Conservation (phyloP, 2,797 vertebrate species). For the Labeo calbasu region DNA sequence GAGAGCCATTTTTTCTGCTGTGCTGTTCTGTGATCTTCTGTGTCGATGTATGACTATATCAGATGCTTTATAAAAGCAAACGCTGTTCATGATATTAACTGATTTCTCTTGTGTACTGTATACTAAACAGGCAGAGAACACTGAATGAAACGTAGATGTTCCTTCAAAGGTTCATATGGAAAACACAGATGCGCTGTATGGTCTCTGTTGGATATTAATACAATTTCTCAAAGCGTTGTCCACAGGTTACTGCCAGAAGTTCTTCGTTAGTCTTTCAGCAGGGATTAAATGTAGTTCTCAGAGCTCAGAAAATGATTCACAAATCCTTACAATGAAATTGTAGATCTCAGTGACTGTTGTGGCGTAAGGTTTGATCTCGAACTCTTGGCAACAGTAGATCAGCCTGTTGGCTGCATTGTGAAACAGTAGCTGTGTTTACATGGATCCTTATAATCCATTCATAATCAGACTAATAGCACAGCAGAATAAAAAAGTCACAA, state of each 20-base stretch:
- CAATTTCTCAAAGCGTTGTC: neutral
- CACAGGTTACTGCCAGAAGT: neutral
- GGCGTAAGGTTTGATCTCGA: neutral
- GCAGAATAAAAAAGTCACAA: too few species aligned
- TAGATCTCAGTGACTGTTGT: neutral
- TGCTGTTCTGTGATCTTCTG: neutral
- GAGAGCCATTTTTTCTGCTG: neutral
- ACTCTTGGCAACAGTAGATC: neutral
- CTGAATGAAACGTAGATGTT: neutral
- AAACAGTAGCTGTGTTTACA: neutral
- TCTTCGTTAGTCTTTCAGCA: neutral
- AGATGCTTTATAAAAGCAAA: neutral
- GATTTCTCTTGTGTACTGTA: neutral
- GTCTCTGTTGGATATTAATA: neutral
- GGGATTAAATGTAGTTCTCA: neutral
- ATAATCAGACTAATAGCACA: neutral
- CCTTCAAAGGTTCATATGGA: neutral
- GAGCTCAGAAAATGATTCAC: neutral
- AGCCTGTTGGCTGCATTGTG: neutral
- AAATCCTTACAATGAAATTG: neutral
- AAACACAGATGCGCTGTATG: neutral
- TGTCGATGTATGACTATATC: neutral
- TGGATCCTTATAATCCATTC: neutral
- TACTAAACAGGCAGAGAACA: neutral
- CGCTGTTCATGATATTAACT: neutral